Evolutionary conservation across 2,888 invertebrate species (phyloP), one percentile per base, ranked within the genome.

Genomic region (Tupiocoris notatus): DNA sequence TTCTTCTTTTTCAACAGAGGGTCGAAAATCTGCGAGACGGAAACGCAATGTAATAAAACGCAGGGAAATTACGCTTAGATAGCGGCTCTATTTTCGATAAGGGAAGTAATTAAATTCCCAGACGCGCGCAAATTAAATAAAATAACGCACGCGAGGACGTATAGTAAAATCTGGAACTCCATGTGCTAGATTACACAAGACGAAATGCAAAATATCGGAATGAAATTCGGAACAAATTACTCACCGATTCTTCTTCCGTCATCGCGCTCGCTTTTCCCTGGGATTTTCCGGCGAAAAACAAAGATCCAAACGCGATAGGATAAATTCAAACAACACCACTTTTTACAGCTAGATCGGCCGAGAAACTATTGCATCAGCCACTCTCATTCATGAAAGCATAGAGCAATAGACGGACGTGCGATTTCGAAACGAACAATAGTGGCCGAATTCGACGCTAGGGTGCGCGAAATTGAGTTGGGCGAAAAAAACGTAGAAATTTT

Each of bases 1-100:
- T 96, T 96, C 86, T 96, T 96, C 86, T 96, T 96, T 81, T 88
- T 89, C 81, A 95, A 84, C 80, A 91, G 89, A 23, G 94, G 93
- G 86, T 96, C 96, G 84, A 95, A 95, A 82, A 92, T 89, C 94
- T 89, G 82, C 20, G 25, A 61, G 7, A 7, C n/a, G 67, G 67
- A 57, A 57, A 54, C 16, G 57, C 17, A 12, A n/a, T n/a, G 2
- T 21, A 1, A 7, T 1, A 17, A 17, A 59, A 59, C 21, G 58
- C 12, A 20, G 1, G 1, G 21, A 21, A 20, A 63, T 2, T 16
- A 63, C 63, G 23, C n/a, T n/a, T n/a, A 23, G 21, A 24, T 24
- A 63, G 17, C 9, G 21, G 22, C 21, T 21, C 3, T 6, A 63
- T n/a, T 21, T 24, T 22, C 12, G 2, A 16, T 22, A 21, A 23